Percentiles rank a stretch among this genome's conserved stretches.
phyloP scores from a whole-genome alignment of 2,113 vertebrate genomes.

The Sylvia atricapilla region DNA sequence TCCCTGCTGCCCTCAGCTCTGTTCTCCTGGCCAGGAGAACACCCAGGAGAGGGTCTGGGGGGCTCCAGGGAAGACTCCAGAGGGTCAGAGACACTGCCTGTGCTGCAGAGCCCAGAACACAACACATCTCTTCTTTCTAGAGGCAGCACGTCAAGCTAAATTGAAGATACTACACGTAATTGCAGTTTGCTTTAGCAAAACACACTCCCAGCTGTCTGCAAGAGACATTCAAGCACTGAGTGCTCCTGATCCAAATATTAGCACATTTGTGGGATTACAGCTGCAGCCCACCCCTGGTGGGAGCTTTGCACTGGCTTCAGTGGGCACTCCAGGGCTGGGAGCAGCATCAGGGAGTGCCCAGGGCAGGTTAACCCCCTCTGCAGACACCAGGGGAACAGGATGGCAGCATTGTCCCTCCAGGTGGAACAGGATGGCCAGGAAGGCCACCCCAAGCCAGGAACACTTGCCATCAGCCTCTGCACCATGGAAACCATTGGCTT shows the following conservation, averaged over 20 bases:
- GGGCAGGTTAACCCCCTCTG: neutral
- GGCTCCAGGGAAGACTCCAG: neutral
- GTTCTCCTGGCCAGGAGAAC: neutral
- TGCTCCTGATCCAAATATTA: conserved; percentile 8
- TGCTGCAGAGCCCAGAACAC: neutral
- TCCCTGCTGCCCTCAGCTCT: neutral
- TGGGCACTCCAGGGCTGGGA: neutral
- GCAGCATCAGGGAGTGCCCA: neutral
- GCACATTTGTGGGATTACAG: neutral
- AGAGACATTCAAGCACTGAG: neutral
- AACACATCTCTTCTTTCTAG: neutral
- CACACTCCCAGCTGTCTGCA: neutral
- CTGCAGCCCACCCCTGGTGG: neutral
- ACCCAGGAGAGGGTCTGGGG: neutral
- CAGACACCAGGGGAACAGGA: neutral
- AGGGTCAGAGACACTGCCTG: neutral
- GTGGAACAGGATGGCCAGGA: neutral
- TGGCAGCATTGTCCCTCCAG: fast-evolving
- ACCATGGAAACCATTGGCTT: neutral
- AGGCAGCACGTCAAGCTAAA: conserved; percentile 1
- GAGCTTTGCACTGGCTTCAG: neutral
- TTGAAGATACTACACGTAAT: conserved; percentile 10
- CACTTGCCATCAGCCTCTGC: neutral
- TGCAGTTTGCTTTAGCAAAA: conserved; percentile 46
- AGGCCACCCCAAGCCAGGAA: neutral